Base-by-base conservation (phyloP, 2,888 invertebrate species). In the Ornithoptera alexandrae region DNA sequence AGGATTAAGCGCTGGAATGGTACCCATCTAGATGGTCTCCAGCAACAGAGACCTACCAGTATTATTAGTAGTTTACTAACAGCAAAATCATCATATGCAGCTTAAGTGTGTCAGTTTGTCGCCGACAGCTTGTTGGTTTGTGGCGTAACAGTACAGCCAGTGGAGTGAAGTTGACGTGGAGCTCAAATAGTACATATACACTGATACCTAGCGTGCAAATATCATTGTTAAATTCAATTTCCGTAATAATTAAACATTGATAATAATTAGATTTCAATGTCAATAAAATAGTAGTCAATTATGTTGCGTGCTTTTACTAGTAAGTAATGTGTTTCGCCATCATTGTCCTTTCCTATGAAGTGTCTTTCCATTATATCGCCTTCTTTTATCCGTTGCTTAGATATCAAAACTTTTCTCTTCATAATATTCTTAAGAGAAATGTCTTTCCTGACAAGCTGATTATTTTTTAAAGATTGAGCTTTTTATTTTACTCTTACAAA, bases 361-460 rank as follows among this genome's bases (percentile, higher is more conserved):
- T 5, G 18, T 17, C 15, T 50, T 50, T 50, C 18, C 15, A 15
- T 50, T 15, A 17, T 2, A 50, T 18, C 50, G 50, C 18, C 50
- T 50, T 18, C 24, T 56, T 12, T 20, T 22, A 46, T 10, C 60
- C 42, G 39, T 68, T 64, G 46, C 60, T 64, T 20, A 68, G 58
- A 50, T 64, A 60, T 60, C 64, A 68, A 64, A 59, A 22, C 64
- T 18, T 50, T 24, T 58, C 24, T 68, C 64, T 36, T 56, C 57
- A n/a, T 30, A 50, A 18, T 18, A 50, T 17, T 50, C 15, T 50
- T 50, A 39, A 64, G 39, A 60, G 64, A 56, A 64, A 50, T 30
- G 24, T 63, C 30, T 39, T 50, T 50, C 36, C 59, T 12, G 59
- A 59, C 30, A 50, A 59, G 59, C 59, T 5, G 17, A 50, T 50